Conservation (phyloP, 30 jellyfish, hydroid and myxozoan genomes). For the Sanderia malayensis region DNA sequence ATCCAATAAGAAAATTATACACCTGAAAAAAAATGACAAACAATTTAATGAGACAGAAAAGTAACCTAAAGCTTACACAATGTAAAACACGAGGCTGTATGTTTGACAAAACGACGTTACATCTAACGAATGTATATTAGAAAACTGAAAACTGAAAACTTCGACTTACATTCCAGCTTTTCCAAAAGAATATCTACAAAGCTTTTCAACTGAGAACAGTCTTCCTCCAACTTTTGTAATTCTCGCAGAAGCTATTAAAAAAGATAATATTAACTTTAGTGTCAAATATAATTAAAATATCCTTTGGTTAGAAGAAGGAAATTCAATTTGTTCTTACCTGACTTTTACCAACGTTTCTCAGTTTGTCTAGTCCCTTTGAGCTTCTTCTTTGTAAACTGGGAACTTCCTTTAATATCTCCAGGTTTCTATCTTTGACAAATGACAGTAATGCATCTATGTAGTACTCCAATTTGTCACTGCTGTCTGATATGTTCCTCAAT, state of each 20-base stretch:
- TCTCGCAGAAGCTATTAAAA: conserved; percentile 49
- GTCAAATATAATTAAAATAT: no score
- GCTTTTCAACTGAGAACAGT: conserved; percentile 61
- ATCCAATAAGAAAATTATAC: not conserved
- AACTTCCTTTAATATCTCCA: conserved; percentile 58
- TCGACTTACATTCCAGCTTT: conserved; percentile 54
- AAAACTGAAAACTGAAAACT: no score
- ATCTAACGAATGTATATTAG: no score
- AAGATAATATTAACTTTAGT: no score
- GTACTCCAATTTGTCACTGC: conserved; percentile 67
- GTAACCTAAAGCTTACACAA: not conserved
- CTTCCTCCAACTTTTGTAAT: conserved; percentile 59
- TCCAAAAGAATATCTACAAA: conserved; percentile 63
- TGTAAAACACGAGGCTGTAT: not conserved
- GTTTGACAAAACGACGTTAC: no score
- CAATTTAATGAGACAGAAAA: not conserved
- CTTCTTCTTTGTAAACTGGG: conserved; percentile 65
- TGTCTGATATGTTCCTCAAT: conserved; percentile 47
- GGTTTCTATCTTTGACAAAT: conserved; percentile 53
- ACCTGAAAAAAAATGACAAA: not conserved
- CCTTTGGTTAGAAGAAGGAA: no score
- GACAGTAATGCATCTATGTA: conserved; percentile 62
- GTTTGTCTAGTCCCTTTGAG: conserved; percentile 44
- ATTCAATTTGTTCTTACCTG: conserved; percentile 28
- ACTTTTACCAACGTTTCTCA: conserved; percentile 53